Base-by-base conservation (phyloP, 2,113 vertebrate species). In the Plotosus lineatus region DNA sequence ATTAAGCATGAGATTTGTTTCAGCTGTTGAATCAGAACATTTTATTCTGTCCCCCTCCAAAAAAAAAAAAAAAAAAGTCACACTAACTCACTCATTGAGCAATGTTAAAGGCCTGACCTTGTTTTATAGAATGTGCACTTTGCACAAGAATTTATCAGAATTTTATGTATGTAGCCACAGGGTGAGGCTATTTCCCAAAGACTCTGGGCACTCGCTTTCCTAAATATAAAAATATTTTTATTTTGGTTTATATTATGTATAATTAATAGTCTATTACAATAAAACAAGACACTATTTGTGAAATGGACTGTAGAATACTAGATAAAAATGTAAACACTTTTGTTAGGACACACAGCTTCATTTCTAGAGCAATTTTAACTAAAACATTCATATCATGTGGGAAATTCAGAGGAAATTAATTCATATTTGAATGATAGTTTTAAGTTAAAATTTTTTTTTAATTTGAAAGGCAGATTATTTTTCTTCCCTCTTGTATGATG, bases 81-180 rank as follows among this genome's bases (percentile, higher is more conserved):
- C 80, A 85, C 84, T 85, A 82, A 79, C 75, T 33, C 48, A 50
- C 55, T 56, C 28, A 23, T 26, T 26, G 65, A 61, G 78, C 50
- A 19, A 68, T 42, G 26, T 66, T 72, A 51, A 55, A 38, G 14
- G 44, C 33, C 60, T 36, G 36, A 63, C 58, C 44, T 38, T 46
- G 23, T 44, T 46, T 28, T 83, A 36, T 40, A 21, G 38, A 48
- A 58, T 14, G 21, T 73, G 56, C 66, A 56, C 63, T 15, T 60
- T 68, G 74, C 55, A 78, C 74, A 63, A 4, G 36, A 73, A 65
- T 40, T 58, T 60, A 71, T 42, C 55, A 50, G 69, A 28, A 80
- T 55, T 81, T 63, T 74, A 48, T 19, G 60, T 77, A n/a, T 82
- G 53, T 83, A 72, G 58, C 83, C 82, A 87, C 83, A 66, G 78